Percentiles rank a stretch among this genome's conserved stretches.
Conservation (phyloP, 2,888 invertebrate species). For the Drosophila demipolita region DNA sequence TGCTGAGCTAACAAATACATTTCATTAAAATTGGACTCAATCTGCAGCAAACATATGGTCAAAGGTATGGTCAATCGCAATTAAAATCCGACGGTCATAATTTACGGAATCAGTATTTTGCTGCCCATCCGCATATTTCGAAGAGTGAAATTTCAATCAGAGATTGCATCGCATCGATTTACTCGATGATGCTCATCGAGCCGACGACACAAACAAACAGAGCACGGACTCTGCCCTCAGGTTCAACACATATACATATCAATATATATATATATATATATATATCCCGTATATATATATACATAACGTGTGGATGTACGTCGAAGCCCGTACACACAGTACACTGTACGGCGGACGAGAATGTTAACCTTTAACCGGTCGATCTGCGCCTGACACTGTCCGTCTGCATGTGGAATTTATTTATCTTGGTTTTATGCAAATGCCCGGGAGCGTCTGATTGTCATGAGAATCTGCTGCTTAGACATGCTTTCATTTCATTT, state of each 20-base stretch:
- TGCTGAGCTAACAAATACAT: not conserved
- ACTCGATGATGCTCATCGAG: slow-evolving; percentile 46
- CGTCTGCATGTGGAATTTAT: slow-evolving; percentile 55
- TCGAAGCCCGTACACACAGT: not conserved
- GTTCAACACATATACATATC: slow-evolving; percentile 9
- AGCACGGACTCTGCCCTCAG: slow-evolving; percentile 35
- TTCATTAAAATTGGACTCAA: slow-evolving; percentile 31
- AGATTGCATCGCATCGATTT: slow-evolving; percentile 53
- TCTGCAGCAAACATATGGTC: slow-evolving; percentile 21
- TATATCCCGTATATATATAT: not conserved
- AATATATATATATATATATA: not conserved
- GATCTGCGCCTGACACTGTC: slow-evolving; percentile 58
- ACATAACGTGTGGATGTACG: slow-evolving; percentile 4
- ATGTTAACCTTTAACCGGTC: slow-evolving; percentile 70
- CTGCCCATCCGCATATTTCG: slow-evolving; percentile 44
- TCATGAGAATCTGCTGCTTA: slow-evolving; percentile 62
- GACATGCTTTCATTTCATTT: slow-evolving; percentile 53
- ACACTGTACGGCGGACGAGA: slow-evolving; percentile 14
- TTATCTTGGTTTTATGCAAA: slow-evolving; percentile 68
- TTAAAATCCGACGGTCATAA: slow-evolving; percentile 35
- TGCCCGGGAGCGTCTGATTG: slow-evolving; percentile 56
- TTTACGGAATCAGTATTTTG: slow-evolving; percentile 41
- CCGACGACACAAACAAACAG: slow-evolving; percentile 40
- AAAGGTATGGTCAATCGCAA: slow-evolving; percentile 41
- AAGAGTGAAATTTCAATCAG: slow-evolving; percentile 64